Evolutionary conservation across 1,140 invertebrate genomes (phyloP), one percentile per base, ranked within the genome.

Genomic region (Drosophila athabasca): DNA sequence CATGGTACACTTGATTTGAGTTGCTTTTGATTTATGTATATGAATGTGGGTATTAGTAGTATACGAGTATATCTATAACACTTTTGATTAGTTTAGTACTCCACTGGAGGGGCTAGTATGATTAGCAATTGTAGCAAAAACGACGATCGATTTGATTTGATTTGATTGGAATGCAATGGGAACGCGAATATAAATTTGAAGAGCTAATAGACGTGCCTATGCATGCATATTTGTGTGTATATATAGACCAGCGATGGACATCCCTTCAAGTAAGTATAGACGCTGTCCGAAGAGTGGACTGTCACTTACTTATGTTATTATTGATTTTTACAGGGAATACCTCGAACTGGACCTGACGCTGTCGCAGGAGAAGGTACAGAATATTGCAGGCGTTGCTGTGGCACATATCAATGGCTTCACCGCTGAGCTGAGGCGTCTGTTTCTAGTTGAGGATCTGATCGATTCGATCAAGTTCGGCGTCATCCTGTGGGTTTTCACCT

Each of bases 381-480:
- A 97, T 90, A 93, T 97, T 71, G 95, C 96, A 19, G 96, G 97
- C 88, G 94, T 95, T 64, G 95, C 96, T 58, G 95, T 98, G 39
- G 95, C 95, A 50, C 97, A 99, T 92, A 91, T 96, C 52, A 98
- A 98, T 92, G 95, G 95, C 19, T 94, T 94, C 48, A 91, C 96
- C 49, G 92, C 93, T 51, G 96, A 98, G 92, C 93, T 99, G 71
- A 95, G 98, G 90, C 95, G 97, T 91, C 94, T 99, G 74, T 98
- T 99, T 93, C 94, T 99, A 66, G 97, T 99, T 81, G 98, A 99
- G 92, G 98, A 99, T 93, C 93, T 99, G 76, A 95, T 99, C 60
- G 98, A 99, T 93, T 99, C 98, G 45, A 94, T 97, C 79, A 97
- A 99, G 94, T 99, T 99, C 93, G 97, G 95, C 78, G 94, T 98